A percentile compares a stretch with the other conserved stretches of the same genome.
These are phyloP conservation scores for Fissipunctia ypsillon DNA, from an alignment of 2,888 invertebrate species.

Conservation along the genomic window DNA sequence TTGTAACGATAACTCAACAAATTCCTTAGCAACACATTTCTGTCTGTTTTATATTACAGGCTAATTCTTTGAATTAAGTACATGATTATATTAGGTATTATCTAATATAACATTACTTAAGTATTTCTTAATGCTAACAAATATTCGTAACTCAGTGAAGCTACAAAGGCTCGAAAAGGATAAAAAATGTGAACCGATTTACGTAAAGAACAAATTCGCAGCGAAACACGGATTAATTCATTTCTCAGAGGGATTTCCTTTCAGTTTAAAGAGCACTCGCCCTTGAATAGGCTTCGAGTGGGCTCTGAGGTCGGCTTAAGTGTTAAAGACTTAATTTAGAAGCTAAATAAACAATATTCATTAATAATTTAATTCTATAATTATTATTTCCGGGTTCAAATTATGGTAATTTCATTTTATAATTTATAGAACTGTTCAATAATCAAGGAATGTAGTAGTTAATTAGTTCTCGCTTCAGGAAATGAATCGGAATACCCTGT, in stretches of 20 bases:
- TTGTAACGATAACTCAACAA: neutral
- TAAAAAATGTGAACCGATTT: constrained; percentile 71
- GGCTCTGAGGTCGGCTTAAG: constrained; percentile 71
- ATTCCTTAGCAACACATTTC: neutral
- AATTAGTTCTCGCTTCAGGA: neutral
- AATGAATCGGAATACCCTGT: neutral
- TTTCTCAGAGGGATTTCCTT: constrained; percentile 71
- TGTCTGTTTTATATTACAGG: neutral
- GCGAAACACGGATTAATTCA: constrained; percentile 73
- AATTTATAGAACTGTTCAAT: neutral
- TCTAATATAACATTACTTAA: constrained; percentile 20
- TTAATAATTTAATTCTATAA: constrained; percentile 40
- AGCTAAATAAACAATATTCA: constrained; percentile 64
- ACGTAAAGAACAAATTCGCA: constrained; percentile 68
- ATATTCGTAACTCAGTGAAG: constrained; percentile 57
- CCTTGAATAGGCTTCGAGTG: constrained; percentile 71
- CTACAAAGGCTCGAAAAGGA: constrained; percentile 62
- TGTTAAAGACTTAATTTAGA: constrained; percentile 71
- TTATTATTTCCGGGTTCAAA: constrained; percentile 18
- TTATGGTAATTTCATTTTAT: constrained; percentile 22
- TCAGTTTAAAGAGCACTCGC: constrained; percentile 71
- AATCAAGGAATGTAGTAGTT: neutral
- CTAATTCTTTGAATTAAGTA: neutral
- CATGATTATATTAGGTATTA: neutral
- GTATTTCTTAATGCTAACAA: constrained; percentile 45